Evolutionary conservation across 2,888 invertebrate species (phyloP), one percentile per base, ranked within the genome.

Genomic region (Caradrina clavipalpis): DNA sequence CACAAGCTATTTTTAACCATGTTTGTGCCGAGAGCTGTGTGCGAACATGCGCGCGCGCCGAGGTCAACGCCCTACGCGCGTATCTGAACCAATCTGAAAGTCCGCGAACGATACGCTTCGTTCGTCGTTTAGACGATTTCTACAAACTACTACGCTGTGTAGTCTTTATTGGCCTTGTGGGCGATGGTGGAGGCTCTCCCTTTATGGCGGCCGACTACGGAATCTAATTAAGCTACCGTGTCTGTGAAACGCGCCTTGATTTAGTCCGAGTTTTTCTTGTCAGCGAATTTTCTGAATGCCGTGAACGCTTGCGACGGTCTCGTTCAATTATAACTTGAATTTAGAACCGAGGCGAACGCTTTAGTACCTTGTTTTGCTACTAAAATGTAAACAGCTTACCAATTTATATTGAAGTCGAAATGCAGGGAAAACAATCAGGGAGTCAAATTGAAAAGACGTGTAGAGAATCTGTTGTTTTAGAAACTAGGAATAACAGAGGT

Each of bases 1-100:
- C 94, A 95, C 88, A 60, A 69, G 85, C 90, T 92, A 94, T 94
- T 92, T 94, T 91, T 94, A 94, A 81, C 89, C 91, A 86, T 88
- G 92, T 90, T 91, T 90, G 89, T 87, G 91, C 87, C 86, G 89
- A 88, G 90, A 86, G 89, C 86, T 83, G 83, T 75, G 83, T 84
- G 88, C 87, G 90, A 82, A 80, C 84, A 83, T 83, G 91, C 93
- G 93, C 92, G 90, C 86, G 92, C 94, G 92, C 90, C 82, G 86
- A 89, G 93, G 92, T 94, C 94, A 88, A 91, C 87, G 94, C 84
- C 88, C 93, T 83, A 73, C 78, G 80, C 84, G 86, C 86, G 89
- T 90, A 91, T 89, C 90, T 88, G 79, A 87, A 86, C 84, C 87
- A 84, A 91, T 91, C 91, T 87, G 91, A 92, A 89, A 89, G 89